A percentile compares a stretch with the other conserved stretches of the same genome.
Evolutionary conservation across 2,797 vertebrate species (phyloP).

Genomic region (Poecilia picta): DNA sequence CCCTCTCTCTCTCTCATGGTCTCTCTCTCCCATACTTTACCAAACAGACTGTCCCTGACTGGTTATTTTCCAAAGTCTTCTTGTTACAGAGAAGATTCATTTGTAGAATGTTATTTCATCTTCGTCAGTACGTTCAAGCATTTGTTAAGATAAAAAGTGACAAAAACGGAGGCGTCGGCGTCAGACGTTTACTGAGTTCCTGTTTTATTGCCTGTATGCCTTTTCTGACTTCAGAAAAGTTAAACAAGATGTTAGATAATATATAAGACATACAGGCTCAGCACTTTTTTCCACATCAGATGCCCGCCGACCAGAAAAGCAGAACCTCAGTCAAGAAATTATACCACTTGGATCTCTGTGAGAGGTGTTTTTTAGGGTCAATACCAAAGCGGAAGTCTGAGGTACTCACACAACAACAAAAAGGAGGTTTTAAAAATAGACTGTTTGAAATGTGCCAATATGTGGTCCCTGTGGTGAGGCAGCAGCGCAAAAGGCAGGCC

Average conservation of each 20-base stretch:
- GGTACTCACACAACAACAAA: constrained; percentile 76
- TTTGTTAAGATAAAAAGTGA: constrained; percentile 4
- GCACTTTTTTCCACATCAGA: constrained; percentile 68
- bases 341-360: constrained; percentile 65
- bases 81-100: constrained; percentile 18
- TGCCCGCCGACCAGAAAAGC: constrained; percentile 62
- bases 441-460: constrained; percentile 78
- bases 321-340: constrained; percentile 69
- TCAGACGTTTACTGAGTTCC: constrained; percentile 52
- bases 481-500: constrained; percentile 72
- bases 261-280: constrained; percentile 50
- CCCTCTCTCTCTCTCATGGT: background rate
- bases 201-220: constrained; percentile 53
- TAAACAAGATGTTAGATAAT: constrained; percentile 60
- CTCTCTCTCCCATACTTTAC: background rate
- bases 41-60: constrained; percentile 47
- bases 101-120: constrained; percentile 9
- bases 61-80: constrained; percentile 19
- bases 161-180: constrained; percentile 23
- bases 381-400: constrained; percentile 75
- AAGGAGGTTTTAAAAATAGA: constrained; percentile 73
- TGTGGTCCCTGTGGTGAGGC: constrained; percentile 77
- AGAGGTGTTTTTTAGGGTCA: constrained; percentile 77
- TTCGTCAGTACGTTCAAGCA: constrained; percentile 2
- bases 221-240: constrained; percentile 44